phyloP scores from a whole-genome alignment of 2,797 vertebrate genomes.

The Eleutherodactylus coqui region DNA sequence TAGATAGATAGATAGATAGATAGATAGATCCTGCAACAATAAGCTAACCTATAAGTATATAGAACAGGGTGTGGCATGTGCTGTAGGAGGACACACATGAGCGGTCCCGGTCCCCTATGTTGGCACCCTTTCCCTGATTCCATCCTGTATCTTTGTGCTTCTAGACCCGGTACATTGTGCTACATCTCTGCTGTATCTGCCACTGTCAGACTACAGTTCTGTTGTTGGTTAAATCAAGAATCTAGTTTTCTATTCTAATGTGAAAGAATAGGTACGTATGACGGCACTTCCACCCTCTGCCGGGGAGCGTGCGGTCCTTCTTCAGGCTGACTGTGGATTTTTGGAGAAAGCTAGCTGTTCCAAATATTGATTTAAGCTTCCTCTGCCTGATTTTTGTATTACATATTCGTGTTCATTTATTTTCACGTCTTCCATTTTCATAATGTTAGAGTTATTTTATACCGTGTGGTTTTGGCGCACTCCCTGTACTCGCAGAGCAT shows the following conservation, averaged over 20 bases:
- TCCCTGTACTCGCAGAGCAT: constrained; percentile 6
- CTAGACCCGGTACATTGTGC: background rate
- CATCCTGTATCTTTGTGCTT: background rate
- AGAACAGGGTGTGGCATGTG: no score
- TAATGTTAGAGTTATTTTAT: background rate
- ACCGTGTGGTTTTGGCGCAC: background rate
- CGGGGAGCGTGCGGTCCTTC: no score
- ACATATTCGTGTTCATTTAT: no score
- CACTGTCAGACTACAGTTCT: background rate
- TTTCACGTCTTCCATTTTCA: background rate
- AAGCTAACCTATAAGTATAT: no score
- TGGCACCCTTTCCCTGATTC: background rate
- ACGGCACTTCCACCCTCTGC: no score
- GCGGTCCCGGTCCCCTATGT: background rate
- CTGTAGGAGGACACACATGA: no score
- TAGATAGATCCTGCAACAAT: background rate
- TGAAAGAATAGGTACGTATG: no score
- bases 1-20: background rate
- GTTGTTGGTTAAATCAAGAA: no score
- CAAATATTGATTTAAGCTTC: background rate
- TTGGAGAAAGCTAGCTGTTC: background rate
- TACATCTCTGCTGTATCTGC: background rate
- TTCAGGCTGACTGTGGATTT: no score
- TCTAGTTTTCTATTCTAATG: no score
- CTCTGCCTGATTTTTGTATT: no score